Conservation (phyloP, 2,113 vertebrate species). For the Corydoras sp. region DNA sequence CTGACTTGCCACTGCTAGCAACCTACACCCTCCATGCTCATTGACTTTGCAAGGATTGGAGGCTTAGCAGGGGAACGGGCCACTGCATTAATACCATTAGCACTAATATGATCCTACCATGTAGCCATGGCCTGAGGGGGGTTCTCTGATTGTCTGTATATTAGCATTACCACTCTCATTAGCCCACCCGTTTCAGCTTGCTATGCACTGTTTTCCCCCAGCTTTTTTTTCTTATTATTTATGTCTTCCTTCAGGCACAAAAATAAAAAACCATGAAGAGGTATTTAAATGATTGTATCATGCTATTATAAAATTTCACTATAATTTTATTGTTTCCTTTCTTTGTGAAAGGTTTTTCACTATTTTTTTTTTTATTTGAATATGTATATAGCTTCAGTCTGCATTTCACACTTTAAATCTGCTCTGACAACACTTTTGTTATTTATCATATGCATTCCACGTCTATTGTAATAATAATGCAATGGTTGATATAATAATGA, state of each 20-base stretch:
- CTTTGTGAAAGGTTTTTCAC: too few relatives aligned
- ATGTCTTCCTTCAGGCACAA: slow-evolving; percentile 53
- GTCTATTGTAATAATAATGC: too few relatives aligned
- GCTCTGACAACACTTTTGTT: too few relatives aligned
- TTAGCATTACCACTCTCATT: slow-evolving; percentile 64
- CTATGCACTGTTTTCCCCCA: slow-evolving; percentile 8
- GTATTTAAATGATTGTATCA: slow-evolving; percentile 50
- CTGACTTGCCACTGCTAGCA: background rate
- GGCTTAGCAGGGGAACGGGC: slow-evolving; percentile 30
- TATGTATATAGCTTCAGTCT: too few relatives aligned
- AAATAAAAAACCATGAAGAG: slow-evolving; percentile 16
- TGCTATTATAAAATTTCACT: too few relatives aligned
- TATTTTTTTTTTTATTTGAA: too few relatives aligned
- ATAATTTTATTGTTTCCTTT: too few relatives aligned
- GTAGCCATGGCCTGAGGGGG: slow-evolving; percentile 56
- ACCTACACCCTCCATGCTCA: slow-evolving; percentile 15
- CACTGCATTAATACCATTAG: slow-evolving; percentile 59
- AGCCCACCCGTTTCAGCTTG: slow-evolving; percentile 48
- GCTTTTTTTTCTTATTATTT: slow-evolving; percentile 27
- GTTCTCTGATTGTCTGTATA: slow-evolving; percentile 60
- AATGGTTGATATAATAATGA: too few relatives aligned
- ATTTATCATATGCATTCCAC: too few relatives aligned
- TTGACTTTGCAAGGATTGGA: slow-evolving; percentile 50
- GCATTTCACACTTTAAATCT: too few relatives aligned
- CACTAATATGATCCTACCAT: slow-evolving; percentile 62